Evolutionary conservation across 2,113 vertebrate species (phyloP).

Genomic region (Siniperca chuatsi): DNA sequence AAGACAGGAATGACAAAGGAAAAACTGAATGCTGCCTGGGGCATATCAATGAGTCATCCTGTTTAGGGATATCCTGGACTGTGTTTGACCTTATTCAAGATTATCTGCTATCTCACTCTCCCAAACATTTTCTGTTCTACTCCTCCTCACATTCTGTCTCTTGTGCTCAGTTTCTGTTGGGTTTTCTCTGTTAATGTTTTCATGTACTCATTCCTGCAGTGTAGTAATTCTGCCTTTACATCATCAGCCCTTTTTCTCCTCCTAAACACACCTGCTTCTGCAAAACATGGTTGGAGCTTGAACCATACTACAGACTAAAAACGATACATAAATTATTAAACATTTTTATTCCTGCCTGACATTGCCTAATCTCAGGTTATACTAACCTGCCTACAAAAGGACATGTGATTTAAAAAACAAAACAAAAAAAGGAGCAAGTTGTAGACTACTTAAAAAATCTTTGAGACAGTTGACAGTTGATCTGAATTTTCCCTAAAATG

Average conservation of each 20-base stretch:
- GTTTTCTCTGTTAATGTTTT: neutral
- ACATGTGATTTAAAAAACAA: neutral
- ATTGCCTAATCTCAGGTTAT: neutral
- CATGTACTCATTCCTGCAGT: neutral
- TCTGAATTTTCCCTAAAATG: neutral
- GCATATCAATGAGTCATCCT: constrained; percentile 44
- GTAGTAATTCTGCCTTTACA: neutral
- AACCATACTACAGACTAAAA: neutral
- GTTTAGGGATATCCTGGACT: constrained; percentile 50
- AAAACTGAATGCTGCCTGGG: constrained; percentile 17
- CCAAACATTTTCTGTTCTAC: neutral
- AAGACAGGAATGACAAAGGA: neutral
- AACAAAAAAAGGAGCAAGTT: neutral
- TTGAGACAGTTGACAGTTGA: neutral
- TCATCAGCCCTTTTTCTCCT: neutral
- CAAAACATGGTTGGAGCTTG: neutral
- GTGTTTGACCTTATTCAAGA: constrained; percentile 2
- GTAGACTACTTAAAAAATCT: neutral
- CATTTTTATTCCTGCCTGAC: neutral
- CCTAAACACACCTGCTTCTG: neutral
- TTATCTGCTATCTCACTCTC: neutral
- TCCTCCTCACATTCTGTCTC: neutral
- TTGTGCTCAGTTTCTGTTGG: constrained; percentile 4
- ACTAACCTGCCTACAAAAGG: neutral
- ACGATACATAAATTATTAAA: neutral